These are phyloP conservation scores for Andricus quercusramuli DNA, from an alignment of 2,888 invertebrate species.

Conservation along the genomic window DNA sequence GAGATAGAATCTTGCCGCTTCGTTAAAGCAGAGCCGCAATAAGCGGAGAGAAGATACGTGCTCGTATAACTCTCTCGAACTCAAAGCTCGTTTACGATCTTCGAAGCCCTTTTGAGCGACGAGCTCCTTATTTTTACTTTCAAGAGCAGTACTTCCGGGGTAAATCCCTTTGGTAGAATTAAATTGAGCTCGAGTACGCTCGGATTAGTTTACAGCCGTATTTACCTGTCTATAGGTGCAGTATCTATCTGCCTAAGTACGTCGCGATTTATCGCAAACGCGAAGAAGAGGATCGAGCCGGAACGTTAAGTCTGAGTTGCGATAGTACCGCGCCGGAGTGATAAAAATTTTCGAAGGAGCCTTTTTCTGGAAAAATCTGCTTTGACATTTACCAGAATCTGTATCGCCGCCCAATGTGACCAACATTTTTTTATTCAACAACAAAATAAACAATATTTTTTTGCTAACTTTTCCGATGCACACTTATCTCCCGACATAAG, in stretches of 20 bases:
- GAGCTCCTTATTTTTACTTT: slow-evolving; percentile 38
- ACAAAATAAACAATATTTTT: too few relatives aligned
- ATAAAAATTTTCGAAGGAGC: background rate
- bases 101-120: slow-evolving; percentile 33
- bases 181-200: slow-evolving; percentile 22
- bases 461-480: too few relatives aligned
- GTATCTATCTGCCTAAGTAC: slow-evolving; percentile 31
- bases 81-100: slow-evolving; percentile 39
- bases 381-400: background rate
- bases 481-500: too few relatives aligned
- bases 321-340: slow-evolving; percentile 4
- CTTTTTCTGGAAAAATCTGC: background rate
- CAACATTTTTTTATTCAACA: too few relatives aligned
- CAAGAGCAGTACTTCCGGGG: slow-evolving; percentile 19
- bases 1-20: slow-evolving; percentile 5
- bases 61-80: slow-evolving; percentile 33
- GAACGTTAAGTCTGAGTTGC: slow-evolving; percentile 6
- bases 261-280: slow-evolving; percentile 42
- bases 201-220: slow-evolving; percentile 9
- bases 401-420: too few relatives aligned
- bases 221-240: slow-evolving; percentile 10
- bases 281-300: background rate
- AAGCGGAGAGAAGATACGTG: slow-evolving; percentile 19
- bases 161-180: slow-evolving; percentile 34
- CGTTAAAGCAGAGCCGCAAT: slow-evolving; percentile 32